phyloP scores from a whole-genome alignment of 2,113 vertebrate species.

The Cacatua alba region DNA sequence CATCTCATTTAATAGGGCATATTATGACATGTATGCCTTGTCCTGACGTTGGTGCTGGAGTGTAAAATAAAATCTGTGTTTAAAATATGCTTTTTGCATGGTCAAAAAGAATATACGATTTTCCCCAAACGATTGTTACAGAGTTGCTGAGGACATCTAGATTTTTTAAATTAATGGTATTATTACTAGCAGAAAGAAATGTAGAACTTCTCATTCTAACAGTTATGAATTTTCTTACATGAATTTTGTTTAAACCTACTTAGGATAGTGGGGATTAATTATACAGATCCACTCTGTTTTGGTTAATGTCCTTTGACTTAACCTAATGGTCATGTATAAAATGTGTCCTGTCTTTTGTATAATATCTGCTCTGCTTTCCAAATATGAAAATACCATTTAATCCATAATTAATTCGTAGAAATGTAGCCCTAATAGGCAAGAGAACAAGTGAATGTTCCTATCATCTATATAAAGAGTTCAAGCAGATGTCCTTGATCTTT shows the following conservation, averaged over 20 bases:
- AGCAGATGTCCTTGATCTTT: conserved; percentile 49
- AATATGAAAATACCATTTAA: neutral
- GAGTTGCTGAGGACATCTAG: neutral
- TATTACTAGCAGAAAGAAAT: neutral
- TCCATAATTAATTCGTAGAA: neutral
- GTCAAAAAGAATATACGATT: neutral
- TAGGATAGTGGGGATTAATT: neutral
- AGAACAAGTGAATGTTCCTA: neutral
- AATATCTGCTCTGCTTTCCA: neutral
- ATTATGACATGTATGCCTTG: too few species aligned
- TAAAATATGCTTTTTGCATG: neutral
- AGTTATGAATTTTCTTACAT: neutral
- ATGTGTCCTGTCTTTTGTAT: neutral
- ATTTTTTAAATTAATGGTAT: neutral
- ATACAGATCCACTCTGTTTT: neutral
- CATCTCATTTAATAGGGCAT: too few species aligned
- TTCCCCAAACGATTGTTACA: neutral
- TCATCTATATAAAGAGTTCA: conserved; percentile 31
- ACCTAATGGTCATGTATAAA: neutral
- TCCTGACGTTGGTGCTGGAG: too few species aligned
- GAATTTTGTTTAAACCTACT: neutral
- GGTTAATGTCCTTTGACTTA: neutral
- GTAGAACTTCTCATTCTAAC: neutral
- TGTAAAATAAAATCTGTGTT: neutral
- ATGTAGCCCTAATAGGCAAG: neutral